These are phyloP conservation scores for Drosophila orosa DNA, from an alignment of 1,140 invertebrate species.

Conservation along the genomic window DNA sequence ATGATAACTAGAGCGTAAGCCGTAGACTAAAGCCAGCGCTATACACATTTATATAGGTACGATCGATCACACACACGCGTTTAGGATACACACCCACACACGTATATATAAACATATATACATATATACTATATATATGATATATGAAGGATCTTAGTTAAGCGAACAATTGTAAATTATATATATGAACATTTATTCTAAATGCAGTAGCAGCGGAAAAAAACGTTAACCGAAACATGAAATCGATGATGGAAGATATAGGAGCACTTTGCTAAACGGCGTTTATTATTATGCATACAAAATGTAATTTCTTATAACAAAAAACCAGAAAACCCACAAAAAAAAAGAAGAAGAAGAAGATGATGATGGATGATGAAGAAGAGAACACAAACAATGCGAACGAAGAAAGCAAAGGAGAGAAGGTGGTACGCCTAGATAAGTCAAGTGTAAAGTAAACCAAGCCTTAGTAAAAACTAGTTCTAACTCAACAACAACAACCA, in stretches of 20 bases:
- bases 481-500: conserved; percentile 52
- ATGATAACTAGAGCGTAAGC: conserved; percentile 53
- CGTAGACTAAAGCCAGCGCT: conserved; percentile 50
- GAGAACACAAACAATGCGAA: conserved; percentile 26
- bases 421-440: conserved; percentile 61
- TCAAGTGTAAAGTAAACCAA: conserved; percentile 79
- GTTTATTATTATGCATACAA: conserved; percentile 71
- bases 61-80: conserved; percentile 30
- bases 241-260: conserved; percentile 21
- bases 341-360: conserved; percentile 13
- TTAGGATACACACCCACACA: conserved; percentile 19
- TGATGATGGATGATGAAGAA: conserved; percentile 1
- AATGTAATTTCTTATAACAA: conserved; percentile 66
- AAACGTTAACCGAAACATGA: conserved; percentile 13
- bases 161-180: conserved; percentile 69
- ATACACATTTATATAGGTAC: conserved; percentile 40
- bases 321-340: conserved; percentile 38
- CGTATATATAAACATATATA: conserved; percentile 20
- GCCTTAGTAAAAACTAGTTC: conserved; percentile 80
- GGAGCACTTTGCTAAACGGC: conserved; percentile 36
- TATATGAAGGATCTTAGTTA: conserved; percentile 46
- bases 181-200: conserved; percentile 57
- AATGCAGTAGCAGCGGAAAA: conserved; percentile 38
- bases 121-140: conserved; percentile 23
- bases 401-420: not conserved